Conservation (phyloP, 2,113 vertebrate genomes). For the Gallinago paraguaiae region DNA sequence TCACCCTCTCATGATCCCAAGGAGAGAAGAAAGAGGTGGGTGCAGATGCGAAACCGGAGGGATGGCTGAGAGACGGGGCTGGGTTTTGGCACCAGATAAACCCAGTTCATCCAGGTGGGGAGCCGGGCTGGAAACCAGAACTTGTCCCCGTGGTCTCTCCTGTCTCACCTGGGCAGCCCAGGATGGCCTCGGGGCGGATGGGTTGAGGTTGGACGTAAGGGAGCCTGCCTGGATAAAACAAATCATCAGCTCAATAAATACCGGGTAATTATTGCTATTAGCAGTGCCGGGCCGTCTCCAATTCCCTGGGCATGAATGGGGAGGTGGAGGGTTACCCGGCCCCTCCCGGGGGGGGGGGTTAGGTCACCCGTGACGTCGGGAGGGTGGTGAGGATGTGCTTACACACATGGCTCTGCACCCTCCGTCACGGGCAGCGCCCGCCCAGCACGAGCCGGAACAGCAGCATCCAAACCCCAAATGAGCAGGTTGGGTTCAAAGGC, state of each 20-base stretch:
- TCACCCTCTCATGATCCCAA: neutral
- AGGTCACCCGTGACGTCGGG: neutral
- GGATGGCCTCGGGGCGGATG: neutral
- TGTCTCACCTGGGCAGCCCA: neutral
- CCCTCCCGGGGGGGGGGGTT: neutral
- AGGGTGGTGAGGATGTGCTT: neutral
- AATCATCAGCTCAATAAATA: neutral
- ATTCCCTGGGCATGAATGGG: neutral
- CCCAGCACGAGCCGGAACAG: neutral
- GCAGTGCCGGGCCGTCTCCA: rapidly evolving
- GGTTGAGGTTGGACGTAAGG: neutral
- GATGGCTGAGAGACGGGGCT: neutral
- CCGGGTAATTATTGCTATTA: neutral
- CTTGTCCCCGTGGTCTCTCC: rapidly evolving
- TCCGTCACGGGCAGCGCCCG: neutral
- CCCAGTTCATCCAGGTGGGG: neutral
- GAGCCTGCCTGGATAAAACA: neutral
- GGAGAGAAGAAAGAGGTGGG: neutral
- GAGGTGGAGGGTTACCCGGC: neutral
- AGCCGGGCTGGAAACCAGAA: neutral
- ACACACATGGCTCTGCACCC: neutral
- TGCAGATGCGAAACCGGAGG: neutral
- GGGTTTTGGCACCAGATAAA: neutral
- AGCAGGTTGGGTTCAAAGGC: neutral
- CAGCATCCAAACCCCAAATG: neutral